phyloP scores from a whole-genome alignment of 2,888 invertebrate genomes.

The Hoplodrina blanda region DNA sequence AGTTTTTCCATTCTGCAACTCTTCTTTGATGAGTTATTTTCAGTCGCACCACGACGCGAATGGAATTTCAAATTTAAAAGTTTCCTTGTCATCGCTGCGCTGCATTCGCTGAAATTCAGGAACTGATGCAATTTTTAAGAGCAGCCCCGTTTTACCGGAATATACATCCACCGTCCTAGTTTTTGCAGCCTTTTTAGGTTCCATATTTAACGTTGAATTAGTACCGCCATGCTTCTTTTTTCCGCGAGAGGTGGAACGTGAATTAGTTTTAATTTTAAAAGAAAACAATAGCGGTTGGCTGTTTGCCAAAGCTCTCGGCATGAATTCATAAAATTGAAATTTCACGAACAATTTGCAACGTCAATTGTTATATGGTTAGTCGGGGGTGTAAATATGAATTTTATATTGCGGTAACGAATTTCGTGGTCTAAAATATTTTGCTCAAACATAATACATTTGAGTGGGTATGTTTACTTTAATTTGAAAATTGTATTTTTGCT shows the following conservation, averaged over 20 bases:
- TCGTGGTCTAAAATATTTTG: conserved; percentile 27
- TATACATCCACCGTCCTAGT: conserved; percentile 45
- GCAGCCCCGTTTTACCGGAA: conserved; percentile 54
- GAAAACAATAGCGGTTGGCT: conserved; percentile 68
- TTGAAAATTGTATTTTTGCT: not conserved
- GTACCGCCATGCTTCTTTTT: conserved; percentile 42
- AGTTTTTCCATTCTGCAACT: conserved; percentile 63
- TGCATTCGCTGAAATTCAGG: conserved; percentile 55
- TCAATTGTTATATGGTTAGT: conserved; percentile 62
- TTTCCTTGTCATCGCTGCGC: conserved; percentile 60
- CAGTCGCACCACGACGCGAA: conserved; percentile 58
- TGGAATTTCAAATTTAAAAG: conserved; percentile 68
- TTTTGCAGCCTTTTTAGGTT: conserved; percentile 53
- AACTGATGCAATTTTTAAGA: conserved; percentile 67
- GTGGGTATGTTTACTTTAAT: conserved; percentile 7
- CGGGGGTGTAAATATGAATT: conserved; percentile 60
- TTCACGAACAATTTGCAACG: conserved; percentile 63
- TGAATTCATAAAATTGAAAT: conserved; percentile 68
- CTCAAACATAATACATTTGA: conserved; percentile 17
- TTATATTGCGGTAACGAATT: conserved; percentile 50
- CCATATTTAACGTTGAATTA: conserved; percentile 60
- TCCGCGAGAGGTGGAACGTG: conserved; percentile 32
- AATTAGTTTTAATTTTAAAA: conserved; percentile 66
- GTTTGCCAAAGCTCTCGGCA: conserved; percentile 58
- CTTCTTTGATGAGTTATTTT: conserved; percentile 71